Base-by-base conservation (phyloP, 2,888 invertebrate genomes). In the Dasypolia templi region DNA sequence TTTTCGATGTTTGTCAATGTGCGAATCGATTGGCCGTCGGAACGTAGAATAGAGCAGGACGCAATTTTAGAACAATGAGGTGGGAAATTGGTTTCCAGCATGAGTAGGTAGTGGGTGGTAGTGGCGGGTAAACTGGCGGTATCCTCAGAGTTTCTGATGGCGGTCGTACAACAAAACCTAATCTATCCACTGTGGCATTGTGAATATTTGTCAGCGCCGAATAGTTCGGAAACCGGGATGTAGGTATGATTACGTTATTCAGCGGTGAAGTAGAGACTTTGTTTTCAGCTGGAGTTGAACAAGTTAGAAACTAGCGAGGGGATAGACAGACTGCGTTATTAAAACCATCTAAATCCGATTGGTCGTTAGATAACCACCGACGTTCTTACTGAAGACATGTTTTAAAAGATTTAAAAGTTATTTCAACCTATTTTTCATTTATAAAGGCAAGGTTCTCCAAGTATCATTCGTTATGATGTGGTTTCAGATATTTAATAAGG, bases 51-150 rank as follows among this genome's bases (percentile, higher is more conserved):
- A 81, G 86, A 81, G 89, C 87, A 91, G 89, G 91, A 91, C 89
- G 91, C 92, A 93, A 94, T 94, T 94, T 93, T 92, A 93, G 93
- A 94, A 95, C 94, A 94, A 94, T 93, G 92, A 92, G 90, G 89
- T 92, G 89, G 92, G 92, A 93, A 94, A 94, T 95, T 94, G 94
- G 91, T 92, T 94, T 92, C 91, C 68, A 85, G 82, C 87, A 79
- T 85, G 87, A 87, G 87, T 87, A 86, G 87, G 81, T 84, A 76
- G 82, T 72, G 75, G 83, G 62, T 72, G 80, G 75, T 81, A 68
- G 78, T 79, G 79, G 85, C 76, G 66, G 63, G 74, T 56, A 75
- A 81, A 87, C 80, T 75, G 72, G 72, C 71, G 76, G 51, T 56
- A 80, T 75, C 72, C 73, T 75, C 69, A 58, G 66, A 75, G 71